Base-by-base conservation (phyloP, 2,888 invertebrate species). In the Pteria penguin region DNA sequence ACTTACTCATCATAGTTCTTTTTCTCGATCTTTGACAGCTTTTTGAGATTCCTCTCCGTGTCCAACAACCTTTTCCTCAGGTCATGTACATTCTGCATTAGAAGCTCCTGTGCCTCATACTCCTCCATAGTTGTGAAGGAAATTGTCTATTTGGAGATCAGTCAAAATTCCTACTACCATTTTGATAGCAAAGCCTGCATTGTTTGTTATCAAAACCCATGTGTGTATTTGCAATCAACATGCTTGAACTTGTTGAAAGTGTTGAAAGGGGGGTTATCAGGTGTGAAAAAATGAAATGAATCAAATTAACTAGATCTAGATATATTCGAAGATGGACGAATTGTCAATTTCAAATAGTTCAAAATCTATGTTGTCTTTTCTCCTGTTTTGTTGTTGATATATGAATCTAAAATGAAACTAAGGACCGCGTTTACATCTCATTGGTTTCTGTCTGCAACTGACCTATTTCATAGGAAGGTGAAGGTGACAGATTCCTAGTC, bases 61-160 rank as follows among this genome's bases (percentile, higher is more conserved):
- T 88, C 86, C 66, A 83, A 72, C 33, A 89, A 79, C 60, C 86
- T 76, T 54, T 84, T 84, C 60, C 87, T 83, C 67, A 89, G 80
- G 69, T 88, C 88, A 69, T 87, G 80, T 2, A 88, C 87, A 81
- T 88, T 88, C 63, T 83, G 84, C 79, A 88, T 84, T 58, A 88
- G 66, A 45, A 83, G 66, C 27, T 83, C 82, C 32, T 86, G 84
- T 62, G 86, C 83, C 14, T 82, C 80, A 57, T 72, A 76, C 33
- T 84, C 84, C 5, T 78, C 73, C 84, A 85, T 85, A 8, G 31
- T 71, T 60, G 36, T 52, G 31, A 57, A 55, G 31, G 26, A 32
- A 32, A 54, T 65, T 72, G 72, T 65, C 57, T 66, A 55, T 32
- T 67, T 73, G 67, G 67, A 73, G 36, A 73, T 73, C 67, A 57